Evolutionary conservation across 2,888 invertebrate genomes (phyloP), one percentile per base, ranked within the genome.

Genomic region (Tanypteryx hageni): DNA sequence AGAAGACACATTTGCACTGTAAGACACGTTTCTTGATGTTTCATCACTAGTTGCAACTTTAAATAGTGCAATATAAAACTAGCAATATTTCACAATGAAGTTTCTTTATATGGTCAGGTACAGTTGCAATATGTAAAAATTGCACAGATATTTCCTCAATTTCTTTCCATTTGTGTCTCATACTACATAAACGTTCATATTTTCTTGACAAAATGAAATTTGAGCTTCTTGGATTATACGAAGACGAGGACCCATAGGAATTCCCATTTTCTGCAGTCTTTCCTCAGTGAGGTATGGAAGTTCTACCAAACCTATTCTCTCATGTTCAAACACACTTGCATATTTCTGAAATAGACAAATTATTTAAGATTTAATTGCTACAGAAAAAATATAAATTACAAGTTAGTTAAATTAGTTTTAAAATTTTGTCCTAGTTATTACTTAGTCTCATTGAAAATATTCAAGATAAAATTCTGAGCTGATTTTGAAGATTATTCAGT

Each of bases 241-340:
- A 94, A 98, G 96, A 93, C 98, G 95, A 2, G 99, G 98, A 14
- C 98, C 99, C 94, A 99, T 95, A 0, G 99, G 98, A n/a, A 99
- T 97, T 0, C 98, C 98, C 94, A 99, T 96, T 93, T 98, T 98
- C 93, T 98, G 97, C 9, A 99, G 96, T 92, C 98, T 96, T 94
- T 98, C 98, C 94, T 99, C 99, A 0, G 97, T 98, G 93, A 99
- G 96, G 95, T 98, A 98, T 0, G 98, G 98, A 93, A 99, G 95
- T 95, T 99, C 99, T 61, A 98, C 97, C 95, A 99, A 98, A 11
- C 98, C 98, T 0, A 98, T 97, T 94, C 97, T 97, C 95, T 98
- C 98, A 93, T 97, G 97, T 94, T 98, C 98, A 93, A 99, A 97
- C 89, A 97, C 96, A 0, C 96, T 96, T 64, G 98, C 98, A 95